A percentile compares a stretch with the other conserved stretches of the same genome.
Evolutionary conservation across 2,113 vertebrate species (phyloP).

Genomic region (Myodes glareolus): DNA sequence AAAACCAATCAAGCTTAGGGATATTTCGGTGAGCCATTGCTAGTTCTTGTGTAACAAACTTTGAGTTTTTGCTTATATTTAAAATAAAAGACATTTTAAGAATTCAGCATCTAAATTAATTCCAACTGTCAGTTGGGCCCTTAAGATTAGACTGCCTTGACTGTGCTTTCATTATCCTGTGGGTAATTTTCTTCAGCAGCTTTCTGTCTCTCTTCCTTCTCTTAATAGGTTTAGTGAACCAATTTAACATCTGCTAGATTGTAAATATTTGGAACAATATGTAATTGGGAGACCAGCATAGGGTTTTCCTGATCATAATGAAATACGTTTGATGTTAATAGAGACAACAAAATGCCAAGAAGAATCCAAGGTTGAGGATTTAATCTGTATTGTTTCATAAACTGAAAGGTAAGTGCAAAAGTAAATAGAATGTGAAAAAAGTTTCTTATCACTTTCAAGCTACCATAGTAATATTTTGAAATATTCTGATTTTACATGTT

Average conservation of each 20-base stretch:
- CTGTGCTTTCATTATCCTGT: conserved; percentile 37
- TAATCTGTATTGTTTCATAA: conserved; percentile 31
- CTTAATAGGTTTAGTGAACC: conserved; percentile 50
- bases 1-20: conserved; percentile 23
- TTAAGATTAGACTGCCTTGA: not conserved
- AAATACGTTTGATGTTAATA: conserved; percentile 26
- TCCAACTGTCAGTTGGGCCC: conserved; percentile 1
- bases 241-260: conserved; percentile 52
- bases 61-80: conserved; percentile 35
- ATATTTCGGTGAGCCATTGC: not conserved
- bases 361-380: conserved; percentile 20
- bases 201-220: conserved; percentile 52
- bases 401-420: not conserved
- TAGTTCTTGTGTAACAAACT: conserved; percentile 9
- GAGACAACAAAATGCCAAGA: conserved; percentile 18
- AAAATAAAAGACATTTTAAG: conserved; percentile 41
- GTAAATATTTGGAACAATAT: conserved; percentile 28
- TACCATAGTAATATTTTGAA: not conserved
- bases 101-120: conserved; percentile 64
- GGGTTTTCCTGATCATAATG: conserved; percentile 10
- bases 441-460: not conserved
- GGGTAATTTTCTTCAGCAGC: conserved; percentile 59
- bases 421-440: not conserved
- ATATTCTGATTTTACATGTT: not conserved
- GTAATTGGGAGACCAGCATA: conserved; percentile 2